Evolutionary conservation across 2,888 invertebrate species (phyloP).

Genomic region (Oscheius sp.): DNA sequence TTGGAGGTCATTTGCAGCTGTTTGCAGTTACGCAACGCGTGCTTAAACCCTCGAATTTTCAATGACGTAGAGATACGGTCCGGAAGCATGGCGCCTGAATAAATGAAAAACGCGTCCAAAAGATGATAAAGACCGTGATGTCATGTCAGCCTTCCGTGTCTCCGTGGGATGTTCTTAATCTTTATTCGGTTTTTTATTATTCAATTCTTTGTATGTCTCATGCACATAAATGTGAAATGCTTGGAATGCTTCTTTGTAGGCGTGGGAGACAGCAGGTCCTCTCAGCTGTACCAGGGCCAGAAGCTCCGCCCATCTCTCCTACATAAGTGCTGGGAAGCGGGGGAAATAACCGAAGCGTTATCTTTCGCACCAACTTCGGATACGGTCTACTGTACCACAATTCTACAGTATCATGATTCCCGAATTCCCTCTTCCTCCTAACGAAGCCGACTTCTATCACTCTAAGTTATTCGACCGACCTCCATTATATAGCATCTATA

Average conservation of each 20-base stretch:
- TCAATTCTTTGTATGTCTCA: not conserved
- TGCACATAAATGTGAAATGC: conserved; percentile 10
- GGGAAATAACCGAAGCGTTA: conserved; percentile 23
- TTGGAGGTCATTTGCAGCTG: not conserved
- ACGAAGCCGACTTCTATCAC: conserved; percentile 51
- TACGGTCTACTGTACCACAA: conserved; percentile 9
- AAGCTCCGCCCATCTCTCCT: conserved; percentile 13
- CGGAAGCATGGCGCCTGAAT: conserved; percentile 7
- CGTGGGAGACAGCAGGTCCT: conserved; percentile 8
- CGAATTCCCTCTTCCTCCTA: conserved; percentile 52
- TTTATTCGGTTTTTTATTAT: not conserved
- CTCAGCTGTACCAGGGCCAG: not conserved
- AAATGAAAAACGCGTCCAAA: no score
- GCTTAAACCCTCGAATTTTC: not conserved
- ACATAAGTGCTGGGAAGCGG: conserved; percentile 20
- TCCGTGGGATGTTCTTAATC: not conserved
- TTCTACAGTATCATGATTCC: conserved; percentile 41
- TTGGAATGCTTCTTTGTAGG: conserved; percentile 14
- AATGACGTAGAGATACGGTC: not conserved
- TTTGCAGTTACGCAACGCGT: conserved; percentile 9
- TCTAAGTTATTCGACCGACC: conserved; percentile 42
- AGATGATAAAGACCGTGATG: conserved; percentile 7
- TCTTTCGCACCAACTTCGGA: conserved; percentile 18
- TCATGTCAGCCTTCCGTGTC: conserved; percentile 19
- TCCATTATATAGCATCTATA: conserved; percentile 39